Percentiles rank a stretch among this genome's conserved stretches.
Conservation (phyloP, 2,888 invertebrate species). For the Monochamus alternatus region DNA sequence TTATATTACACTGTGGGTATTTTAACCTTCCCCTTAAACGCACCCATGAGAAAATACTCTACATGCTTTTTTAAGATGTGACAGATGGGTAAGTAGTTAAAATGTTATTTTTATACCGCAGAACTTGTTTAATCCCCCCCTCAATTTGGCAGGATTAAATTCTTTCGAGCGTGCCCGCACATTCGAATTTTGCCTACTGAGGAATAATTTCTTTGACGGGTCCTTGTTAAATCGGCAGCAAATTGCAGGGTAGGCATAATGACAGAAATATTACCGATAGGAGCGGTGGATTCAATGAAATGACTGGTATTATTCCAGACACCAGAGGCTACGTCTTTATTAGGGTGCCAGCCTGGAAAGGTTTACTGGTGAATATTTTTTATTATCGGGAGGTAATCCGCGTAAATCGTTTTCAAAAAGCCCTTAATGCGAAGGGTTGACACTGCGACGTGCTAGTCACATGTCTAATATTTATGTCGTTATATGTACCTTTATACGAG, state of each 20-base stretch:
- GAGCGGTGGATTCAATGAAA: constrained; percentile 16
- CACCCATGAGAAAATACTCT: neutral
- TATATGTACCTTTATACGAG: neutral
- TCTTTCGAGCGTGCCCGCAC: constrained; percentile 16
- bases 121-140: constrained; percentile 28
- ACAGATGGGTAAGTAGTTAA: constrained; percentile 33
- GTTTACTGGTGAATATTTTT: neutral
- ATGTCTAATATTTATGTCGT: neutral
- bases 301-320: constrained; percentile 26
- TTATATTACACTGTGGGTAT: neutral
- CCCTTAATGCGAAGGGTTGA: neutral
- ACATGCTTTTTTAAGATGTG: constrained; percentile 4
- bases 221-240: constrained; percentile 35
- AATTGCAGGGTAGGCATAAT: constrained; percentile 36
- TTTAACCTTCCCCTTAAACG: neutral
- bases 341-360: constrained; percentile 16
- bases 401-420: constrained; percentile 1
- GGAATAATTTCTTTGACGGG: constrained; percentile 40
- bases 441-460: neutral
- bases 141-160: constrained; percentile 30
- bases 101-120: constrained; percentile 26
- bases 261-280: constrained; percentile 36
- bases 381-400: neutral
- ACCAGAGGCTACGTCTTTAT: constrained; percentile 3
- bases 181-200: constrained; percentile 30